Base-by-base conservation (phyloP, 1,140 invertebrate genomes). In the Pemphigus obesinymphae region DNA sequence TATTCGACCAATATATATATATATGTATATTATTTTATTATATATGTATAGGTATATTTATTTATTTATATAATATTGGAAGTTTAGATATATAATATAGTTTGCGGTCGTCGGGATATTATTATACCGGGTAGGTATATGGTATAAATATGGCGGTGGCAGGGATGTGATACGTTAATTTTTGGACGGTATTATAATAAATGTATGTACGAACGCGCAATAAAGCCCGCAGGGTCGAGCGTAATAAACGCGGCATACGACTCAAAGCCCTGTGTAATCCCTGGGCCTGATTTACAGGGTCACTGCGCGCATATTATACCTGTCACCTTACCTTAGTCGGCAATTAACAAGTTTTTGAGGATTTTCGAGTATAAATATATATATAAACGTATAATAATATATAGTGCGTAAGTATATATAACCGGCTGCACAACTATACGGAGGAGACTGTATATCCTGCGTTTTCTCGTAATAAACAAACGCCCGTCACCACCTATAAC, bases 261-360 rank as follows among this genome's bases (percentile, higher is more conserved):
- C 37, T 43, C 10, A 63, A 80, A 78, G 75, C 75, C 61, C 8
- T 3, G 17, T 48, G 20, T 80, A 80, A 80, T 80, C 76, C 76
- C 17, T 15, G 55, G 55, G 11, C 23, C 55, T 80, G 76, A 80
- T 80, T 80, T 80, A 80, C 76, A 63, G 76, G 34, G 76, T 63
- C 76, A 31, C 43, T 20, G 53, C 61, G 7, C 43, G 43, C 45
- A 29, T 50, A n/a, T n/a, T n/a, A n/a, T n/a, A 50, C 70, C 70
- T 73, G 55, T 58, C 37, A 61, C 40, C 50, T 31, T 20, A 3
- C 23, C 17, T 48, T 45, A 10, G 70, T 26, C 76, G 23, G 76
- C 55, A 80, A 80, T 80, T 80, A 80, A 80, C 76, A 63, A 63
- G 53, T 80, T 80, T 80, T 80, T 43, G 76, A 80, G 76, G 37